Conservation (phyloP, 2,888 invertebrate genomes). For the Melipona beecheii region DNA sequence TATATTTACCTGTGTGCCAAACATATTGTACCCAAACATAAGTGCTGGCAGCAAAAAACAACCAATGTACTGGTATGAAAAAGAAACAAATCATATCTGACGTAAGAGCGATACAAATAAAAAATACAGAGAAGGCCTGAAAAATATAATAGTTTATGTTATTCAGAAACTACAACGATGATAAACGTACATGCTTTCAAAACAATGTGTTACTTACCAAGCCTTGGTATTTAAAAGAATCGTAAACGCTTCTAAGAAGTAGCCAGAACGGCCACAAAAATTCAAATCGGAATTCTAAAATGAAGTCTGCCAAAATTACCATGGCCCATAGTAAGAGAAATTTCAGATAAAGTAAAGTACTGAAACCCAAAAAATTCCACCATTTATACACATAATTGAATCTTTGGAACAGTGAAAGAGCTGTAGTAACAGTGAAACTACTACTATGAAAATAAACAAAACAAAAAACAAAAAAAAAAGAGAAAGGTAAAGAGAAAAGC, state of each 20-base stretch:
- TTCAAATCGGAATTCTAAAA: constrained; percentile 99
- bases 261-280: constrained; percentile 99
- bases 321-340: constrained; percentile 97
- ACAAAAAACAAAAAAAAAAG: no score
- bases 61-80: constrained; percentile 99
- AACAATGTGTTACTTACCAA: constrained; percentile 88
- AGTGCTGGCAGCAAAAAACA: constrained; percentile 98
- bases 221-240: constrained; percentile 99
- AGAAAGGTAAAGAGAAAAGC: background rate
- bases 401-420: no score
- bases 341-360: constrained; percentile 97
- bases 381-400: background rate
- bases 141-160: constrained; percentile 75
- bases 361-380: constrained; percentile 85
- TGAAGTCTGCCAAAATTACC: constrained; percentile 97
- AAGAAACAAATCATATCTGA: constrained; percentile 99
- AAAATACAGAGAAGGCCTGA: constrained; percentile 98
- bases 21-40: constrained; percentile 99
- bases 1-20: constrained; percentile 95
- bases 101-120: constrained; percentile 98
- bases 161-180: background rate
- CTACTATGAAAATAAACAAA: no score
- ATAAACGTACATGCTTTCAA: background rate
- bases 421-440: no score
- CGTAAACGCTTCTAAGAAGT: constrained; percentile 96